Conservation (phyloP, 2,888 invertebrate species). For the Anagyrus pseudococci region DNA sequence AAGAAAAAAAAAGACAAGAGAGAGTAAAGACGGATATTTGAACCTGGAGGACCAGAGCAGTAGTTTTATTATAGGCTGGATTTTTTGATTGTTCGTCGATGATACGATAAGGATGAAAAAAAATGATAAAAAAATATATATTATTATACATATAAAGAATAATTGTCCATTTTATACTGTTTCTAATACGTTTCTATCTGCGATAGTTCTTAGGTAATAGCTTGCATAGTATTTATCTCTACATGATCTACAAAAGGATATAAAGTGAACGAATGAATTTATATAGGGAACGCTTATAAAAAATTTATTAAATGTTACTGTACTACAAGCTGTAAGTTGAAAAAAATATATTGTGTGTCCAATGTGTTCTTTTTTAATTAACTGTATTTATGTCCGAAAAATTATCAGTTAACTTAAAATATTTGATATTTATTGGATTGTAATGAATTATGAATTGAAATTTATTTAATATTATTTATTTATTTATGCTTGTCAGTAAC, state of each 20-base stretch:
- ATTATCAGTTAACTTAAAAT: background rate
- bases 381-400: background rate
- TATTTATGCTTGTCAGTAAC: slow-evolving; percentile 3
- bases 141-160: slow-evolving; percentile 8
- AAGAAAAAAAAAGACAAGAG: slow-evolving; percentile 11
- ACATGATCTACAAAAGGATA: slow-evolving; percentile 38
- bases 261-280: slow-evolving; percentile 4
- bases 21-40: slow-evolving; percentile 24
- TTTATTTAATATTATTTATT: background rate
- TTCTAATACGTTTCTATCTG: slow-evolving; percentile 59
- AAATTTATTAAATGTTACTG: slow-evolving; percentile 17
- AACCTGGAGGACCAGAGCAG: slow-evolving; percentile 24
- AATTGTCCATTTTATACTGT: slow-evolving; percentile 60
- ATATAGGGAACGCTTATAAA: slow-evolving; percentile 8
- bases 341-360: background rate
- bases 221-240: slow-evolving; percentile 58
- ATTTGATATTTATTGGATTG: background rate
- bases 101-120: slow-evolving; percentile 23
- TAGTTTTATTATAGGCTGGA: slow-evolving; percentile 5
- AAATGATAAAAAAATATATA: slow-evolving; percentile 4
- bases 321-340: background rate
- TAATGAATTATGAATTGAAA: background rate
- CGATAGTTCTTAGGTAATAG: slow-evolving; percentile 53
- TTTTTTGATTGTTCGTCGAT: slow-evolving; percentile 15
- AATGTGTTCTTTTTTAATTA: too few species aligned